Evolutionary conservation across 2,113 vertebrate genomes (phyloP), one percentile per base, ranked within the genome.

Genomic region (Marmota monax): DNA sequence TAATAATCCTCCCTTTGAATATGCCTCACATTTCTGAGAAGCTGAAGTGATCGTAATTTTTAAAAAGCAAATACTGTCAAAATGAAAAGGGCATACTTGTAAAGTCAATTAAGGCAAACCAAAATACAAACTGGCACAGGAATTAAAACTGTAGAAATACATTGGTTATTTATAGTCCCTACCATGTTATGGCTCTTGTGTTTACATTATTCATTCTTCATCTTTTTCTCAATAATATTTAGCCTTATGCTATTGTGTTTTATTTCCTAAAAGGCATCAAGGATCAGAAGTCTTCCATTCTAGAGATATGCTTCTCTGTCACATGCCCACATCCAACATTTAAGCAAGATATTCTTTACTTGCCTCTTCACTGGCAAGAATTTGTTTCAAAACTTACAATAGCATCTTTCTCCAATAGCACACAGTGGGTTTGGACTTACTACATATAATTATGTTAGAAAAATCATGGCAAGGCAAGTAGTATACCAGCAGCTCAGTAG

Each of bases 1-100:
- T 29, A 92, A 37, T 77, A 90, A 79, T 94, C 53, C 32, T 85
- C 45, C 42, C 42, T 84, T 48, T 69, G 23, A 61, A 90, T 78
- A 95, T 63, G 37, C 73, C 74, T 79, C 13, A 85, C 48, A 92
- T 86, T 95, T 73, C 96, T 94, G 45, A 92, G 18, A 86, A 93
- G 76, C 42, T 48, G 78, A 88, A 93, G 58, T 86, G 69, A 89
- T 34, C 53, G 67, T 42, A 92, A 74, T 72, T 45, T 77, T 94
- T 69, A 82, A 39, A 95, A 97, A 94, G 9, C 34, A 69, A 82
- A 77, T 73, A 89, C 14, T 90, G 29, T 76, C 37, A 94, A 58
- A 51, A 93, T 74, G 45, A 95, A 67, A 94, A 87, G 51, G 53
- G 45, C 7, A 4, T 73, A 69, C 14, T 34, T 80, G 8, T 72